Percentiles rank a stretch among this genome's conserved stretches.
These are phyloP conservation scores for Pseudomugil tenellus DNA, from an alignment of 2,797 vertebrate genomes.

Conservation along the genomic window DNA sequence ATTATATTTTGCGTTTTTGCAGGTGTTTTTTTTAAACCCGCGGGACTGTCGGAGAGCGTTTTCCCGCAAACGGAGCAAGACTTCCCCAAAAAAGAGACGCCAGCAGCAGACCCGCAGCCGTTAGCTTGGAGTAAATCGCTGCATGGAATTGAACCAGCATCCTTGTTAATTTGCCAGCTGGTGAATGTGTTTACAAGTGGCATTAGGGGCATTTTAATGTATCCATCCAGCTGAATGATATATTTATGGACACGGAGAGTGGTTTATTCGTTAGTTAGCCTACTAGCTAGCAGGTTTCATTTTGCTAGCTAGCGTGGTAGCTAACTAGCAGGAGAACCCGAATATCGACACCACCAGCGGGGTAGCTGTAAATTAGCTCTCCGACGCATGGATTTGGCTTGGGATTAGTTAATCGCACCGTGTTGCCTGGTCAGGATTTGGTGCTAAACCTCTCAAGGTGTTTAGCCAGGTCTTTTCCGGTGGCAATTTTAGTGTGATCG, in stretches of 20 bases:
- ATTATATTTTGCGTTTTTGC: constrained; percentile 28
- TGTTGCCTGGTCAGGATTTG: not conserved
- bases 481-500: constrained; percentile 43
- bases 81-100: constrained; percentile 40
- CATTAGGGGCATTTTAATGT: constrained; percentile 10
- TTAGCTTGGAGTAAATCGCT: constrained; percentile 47
- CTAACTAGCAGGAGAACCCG: constrained; percentile 61
- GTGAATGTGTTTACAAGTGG: not conserved
- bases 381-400: constrained; percentile 9
- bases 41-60: constrained; percentile 11
- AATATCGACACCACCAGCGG: constrained; percentile 32
- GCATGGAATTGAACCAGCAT: not conserved
- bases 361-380: constrained; percentile 27
- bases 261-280: constrained; percentile 62
- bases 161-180: constrained; percentile 13
- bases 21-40: constrained; percentile 8
- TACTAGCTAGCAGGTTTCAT: constrained; percentile 53
- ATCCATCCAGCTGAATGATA: not conserved
- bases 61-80: constrained; percentile 38
- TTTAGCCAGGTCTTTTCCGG: constrained; percentile 20
- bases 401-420: constrained; percentile 1
- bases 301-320: constrained; percentile 64
- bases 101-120: constrained; percentile 41
- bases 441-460: constrained; percentile 31
- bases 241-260: too few species aligned